Evolutionary conservation across 2,113 vertebrate genomes (phyloP), one percentile per base, ranked within the genome.

Genomic region (Rhynchopsitta pachyrhyncha): DNA sequence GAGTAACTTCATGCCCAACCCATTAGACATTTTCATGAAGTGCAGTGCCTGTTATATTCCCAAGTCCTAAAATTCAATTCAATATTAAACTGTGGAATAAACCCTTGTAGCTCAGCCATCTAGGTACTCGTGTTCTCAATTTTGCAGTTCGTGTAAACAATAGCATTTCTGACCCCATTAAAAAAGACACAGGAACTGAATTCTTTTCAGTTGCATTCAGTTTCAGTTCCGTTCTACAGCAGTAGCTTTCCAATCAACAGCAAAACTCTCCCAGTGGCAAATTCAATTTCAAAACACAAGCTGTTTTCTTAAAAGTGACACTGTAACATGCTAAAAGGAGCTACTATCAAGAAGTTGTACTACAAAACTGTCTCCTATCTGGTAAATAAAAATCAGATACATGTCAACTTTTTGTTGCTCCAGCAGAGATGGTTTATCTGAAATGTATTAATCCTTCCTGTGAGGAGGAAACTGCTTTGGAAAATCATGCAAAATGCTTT

Each of bases 401-500:
- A 29, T 55, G 88, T 74, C 42, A 50, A 89, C 88, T 92, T 94
- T 92, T n/a, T 75, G 41, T 91, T 93, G n/a, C 31, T 96, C 49
- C 31, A 42, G 88, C 77, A 97, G 93, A 92, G 68, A 67, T 78
- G 18, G 37, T 42, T 97, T 50, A 91, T 95, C 75, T 75, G 63
- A 96, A 63, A 60, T 66, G 53, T 86, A 88, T 80, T 92, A 42
- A 93, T 91, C 74, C 80, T 96, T 37, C 68, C 66, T 85, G 28
- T 52, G 24, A 92, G 37, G 41, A 96, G 47, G 35, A 93, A 92
- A 91, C 77, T 73, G 57, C 68, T 78, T 47, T 75, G 71, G 82
- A 95, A 97, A 96, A 93, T 57, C 11, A 53, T 22, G 64, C 74
- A n/a, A 88, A 92, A 85, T 63, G 52, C n/a, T 76, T 76, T 93